These are phyloP conservation scores for Cybosia mesomella DNA, from an alignment of 2,888 invertebrate species.

Conservation along the genomic window DNA sequence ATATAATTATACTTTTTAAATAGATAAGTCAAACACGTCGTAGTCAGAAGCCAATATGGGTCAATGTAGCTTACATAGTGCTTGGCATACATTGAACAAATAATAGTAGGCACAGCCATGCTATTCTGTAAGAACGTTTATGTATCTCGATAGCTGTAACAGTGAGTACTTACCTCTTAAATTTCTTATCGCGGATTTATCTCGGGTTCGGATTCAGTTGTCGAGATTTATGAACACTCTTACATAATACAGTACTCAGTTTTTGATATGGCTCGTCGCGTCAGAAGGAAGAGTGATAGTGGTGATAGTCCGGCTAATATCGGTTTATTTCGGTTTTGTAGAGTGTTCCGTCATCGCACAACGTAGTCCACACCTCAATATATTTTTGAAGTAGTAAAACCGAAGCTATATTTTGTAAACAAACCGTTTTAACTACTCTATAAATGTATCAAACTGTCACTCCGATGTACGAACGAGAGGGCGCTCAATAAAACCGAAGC, in stretches of 20 bases:
- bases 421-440: too few relatives aligned
- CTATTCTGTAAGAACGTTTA: too few relatives aligned
- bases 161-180: too few relatives aligned
- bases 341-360: not conserved
- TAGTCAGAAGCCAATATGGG: not conserved
- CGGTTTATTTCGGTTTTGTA: not conserved
- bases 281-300: not conserved
- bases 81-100: not conserved
- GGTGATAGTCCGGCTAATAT: not conserved
- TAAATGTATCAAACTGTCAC: too few relatives aligned
- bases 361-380: not conserved
- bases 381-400: not conserved
- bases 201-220: too few relatives aligned
- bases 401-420: not conserved
- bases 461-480: too few relatives aligned
- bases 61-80: slow-evolving; percentile 4
- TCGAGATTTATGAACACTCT: too few relatives aligned
- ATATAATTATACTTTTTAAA: not conserved
- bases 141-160: too few relatives aligned
- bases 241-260: too few relatives aligned
- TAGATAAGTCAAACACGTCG: not conserved
- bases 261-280: not conserved
- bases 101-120: too few relatives aligned
- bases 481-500: too few relatives aligned
- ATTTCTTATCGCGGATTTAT: too few relatives aligned